Evolutionary conservation across 2,888 invertebrate species (phyloP).

Genomic region (Andrena bucephala): DNA sequence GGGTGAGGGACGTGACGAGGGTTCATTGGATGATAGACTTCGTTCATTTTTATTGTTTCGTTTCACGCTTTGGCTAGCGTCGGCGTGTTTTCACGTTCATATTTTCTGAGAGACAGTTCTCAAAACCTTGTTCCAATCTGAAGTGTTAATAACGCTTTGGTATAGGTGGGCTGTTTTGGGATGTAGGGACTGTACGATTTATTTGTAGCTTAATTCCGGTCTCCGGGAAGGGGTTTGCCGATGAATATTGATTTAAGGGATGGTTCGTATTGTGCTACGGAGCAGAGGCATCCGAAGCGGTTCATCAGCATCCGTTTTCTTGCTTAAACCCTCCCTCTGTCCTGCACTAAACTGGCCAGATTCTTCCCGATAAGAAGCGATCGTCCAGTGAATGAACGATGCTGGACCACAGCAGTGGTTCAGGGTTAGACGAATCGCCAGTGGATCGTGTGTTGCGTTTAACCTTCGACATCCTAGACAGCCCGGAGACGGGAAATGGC

Average conservation of each 20-base stretch:
- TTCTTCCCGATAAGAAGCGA: slow-evolving; percentile 12
- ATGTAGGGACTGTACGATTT: neutral
- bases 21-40: no score
- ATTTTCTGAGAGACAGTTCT: no score
- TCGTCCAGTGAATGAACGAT: slow-evolving; percentile 1
- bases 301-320: neutral
- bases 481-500: neutral
- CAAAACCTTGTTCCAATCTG: no score
- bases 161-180: no score
- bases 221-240: neutral
- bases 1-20: neutral
- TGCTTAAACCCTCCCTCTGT: neutral
- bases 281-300: neutral
- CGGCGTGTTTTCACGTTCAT: no score
- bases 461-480: slow-evolving; percentile 2
- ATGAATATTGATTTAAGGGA: neutral
- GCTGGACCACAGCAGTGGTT: slow-evolving; percentile 9
- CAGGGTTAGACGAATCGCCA: slow-evolving; percentile 28
- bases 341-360: neutral
- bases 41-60: no score
- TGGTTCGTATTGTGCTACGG: neutral
- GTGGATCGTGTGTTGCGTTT: slow-evolving; percentile 30
- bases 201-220: neutral
- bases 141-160: no score
- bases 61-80: no score